Evolutionary conservation across 2,888 invertebrate species (phyloP), one percentile per base, ranked within the genome.

Genomic region (Abscondita cerata): DNA sequence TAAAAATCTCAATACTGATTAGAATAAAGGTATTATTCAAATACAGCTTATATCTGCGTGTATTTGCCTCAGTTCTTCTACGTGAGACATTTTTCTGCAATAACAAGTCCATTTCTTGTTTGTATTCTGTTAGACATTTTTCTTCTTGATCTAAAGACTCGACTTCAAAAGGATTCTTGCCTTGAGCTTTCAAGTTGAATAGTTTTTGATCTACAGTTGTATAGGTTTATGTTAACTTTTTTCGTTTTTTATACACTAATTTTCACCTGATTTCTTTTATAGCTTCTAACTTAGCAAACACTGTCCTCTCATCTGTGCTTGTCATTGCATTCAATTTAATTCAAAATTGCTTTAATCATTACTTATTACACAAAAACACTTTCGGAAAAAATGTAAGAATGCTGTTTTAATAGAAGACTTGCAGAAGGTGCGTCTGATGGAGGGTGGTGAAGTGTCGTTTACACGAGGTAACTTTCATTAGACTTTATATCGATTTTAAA

Each of bases 51-150:
- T 97, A 76, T 98, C 98, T 0, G 97, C 96, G 81, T 99, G 98
- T 76, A 99, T 99, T 80, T 98, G 96, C 5, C 98, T 85, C 65
- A 98, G 83, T 78, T 93, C 93, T 81, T 98, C 98, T 0, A 98
- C 98, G 80, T 98, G 98, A 62, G 96, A 96, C 96, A 98, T 98
- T 83, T 98, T 97, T 81, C 80, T 97, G 96, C 76, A 97, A 87
- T 71, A 99, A 83, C 71, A 96, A 85, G 76, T 96, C 96, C 93
- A 97, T 94, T 82, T 98, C 97, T 54, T 95, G 91, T 76, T 95
- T 92, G 82, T 97, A 99, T 76, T 97, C 96, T 58, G 91, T 87
- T 66, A 98, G 83, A 78, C 95, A 95, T 82, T 95, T 93, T 68
- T 96, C 95, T 81, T 98, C 98, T 77, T 92, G 93, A 79, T 97